phyloP scores from a whole-genome alignment of 1,140 invertebrate species.

The Solenopsis fugax region DNA sequence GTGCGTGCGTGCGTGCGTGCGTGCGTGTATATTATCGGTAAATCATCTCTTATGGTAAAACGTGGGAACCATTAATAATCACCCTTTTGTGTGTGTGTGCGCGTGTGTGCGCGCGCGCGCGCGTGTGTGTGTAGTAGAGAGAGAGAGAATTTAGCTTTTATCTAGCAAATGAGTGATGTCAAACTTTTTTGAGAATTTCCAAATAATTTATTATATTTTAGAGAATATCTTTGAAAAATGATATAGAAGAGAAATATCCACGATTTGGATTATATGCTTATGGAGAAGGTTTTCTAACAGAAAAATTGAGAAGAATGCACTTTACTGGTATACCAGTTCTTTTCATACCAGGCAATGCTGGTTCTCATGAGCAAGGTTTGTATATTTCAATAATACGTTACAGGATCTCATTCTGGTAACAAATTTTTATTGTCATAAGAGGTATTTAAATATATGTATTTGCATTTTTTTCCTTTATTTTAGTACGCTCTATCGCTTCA shows the following conservation, averaged over 20 bases:
- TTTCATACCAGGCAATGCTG: constrained; percentile 97
- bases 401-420: neutral
- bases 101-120: too few species aligned
- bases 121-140: too few species aligned
- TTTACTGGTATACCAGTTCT: constrained; percentile 96
- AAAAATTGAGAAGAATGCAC: constrained; percentile 90
- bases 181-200: constrained; percentile 10
- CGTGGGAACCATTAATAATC: too few species aligned
- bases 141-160: too few species aligned
- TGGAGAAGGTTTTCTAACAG: constrained; percentile 93
- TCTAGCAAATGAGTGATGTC: too few species aligned
- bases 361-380: constrained; percentile 95
- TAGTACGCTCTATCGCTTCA: constrained; percentile 95
- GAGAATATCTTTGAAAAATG: constrained; percentile 89
- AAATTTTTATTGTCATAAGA: neutral
- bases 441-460: neutral
- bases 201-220: constrained; percentile 82
- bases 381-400: constrained; percentile 21
- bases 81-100: too few species aligned
- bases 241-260: constrained; percentile 88
- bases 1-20: too few species aligned
- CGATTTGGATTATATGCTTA: constrained; percentile 96
- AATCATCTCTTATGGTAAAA: too few species aligned
- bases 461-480: constrained; percentile 73
- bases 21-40: too few species aligned